Percentiles rank a stretch among this genome's conserved stretches.
Conservation (phyloP, 1,140 invertebrate genomes). For the Adelges cooleyi region DNA sequence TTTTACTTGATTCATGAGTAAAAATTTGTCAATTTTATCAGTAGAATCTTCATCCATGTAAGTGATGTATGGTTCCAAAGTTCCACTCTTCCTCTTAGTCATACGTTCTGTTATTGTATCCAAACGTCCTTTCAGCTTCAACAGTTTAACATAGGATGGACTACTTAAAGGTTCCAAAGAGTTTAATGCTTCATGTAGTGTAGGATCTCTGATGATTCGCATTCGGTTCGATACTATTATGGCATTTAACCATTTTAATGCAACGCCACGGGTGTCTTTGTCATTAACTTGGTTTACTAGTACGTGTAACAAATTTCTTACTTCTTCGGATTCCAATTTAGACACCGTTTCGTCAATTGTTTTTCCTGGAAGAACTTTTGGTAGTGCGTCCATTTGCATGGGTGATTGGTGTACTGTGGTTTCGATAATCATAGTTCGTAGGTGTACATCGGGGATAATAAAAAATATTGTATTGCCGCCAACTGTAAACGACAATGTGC, state of each 20-base stretch:
- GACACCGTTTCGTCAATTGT: background rate
- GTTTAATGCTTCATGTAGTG: background rate
- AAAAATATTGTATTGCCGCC: too few species aligned
- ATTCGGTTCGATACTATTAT: background rate
- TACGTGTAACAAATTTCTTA: background rate
- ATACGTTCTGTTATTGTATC: conserved; percentile 13
- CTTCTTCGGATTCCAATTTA: background rate
- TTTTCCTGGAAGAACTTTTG: background rate
- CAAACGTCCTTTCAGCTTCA: conserved; percentile 6
- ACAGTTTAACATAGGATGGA: background rate
- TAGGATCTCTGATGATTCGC: background rate
- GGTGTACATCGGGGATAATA: too few species aligned
- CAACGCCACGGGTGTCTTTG: background rate
- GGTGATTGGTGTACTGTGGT: too few species aligned
- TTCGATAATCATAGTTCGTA: too few species aligned
- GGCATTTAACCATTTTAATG: background rate
- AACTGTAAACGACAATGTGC: too few species aligned
- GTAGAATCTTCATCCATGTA: conserved; percentile 26
- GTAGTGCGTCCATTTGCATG: too few species aligned
- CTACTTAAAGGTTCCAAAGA: background rate
- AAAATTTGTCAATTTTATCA: conserved; percentile 26
- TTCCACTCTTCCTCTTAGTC: conserved; percentile 17
- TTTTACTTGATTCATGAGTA: conserved; percentile 24
- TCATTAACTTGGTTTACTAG: background rate
- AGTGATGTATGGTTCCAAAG: conserved; percentile 14